Conservation (phyloP, 2,888 invertebrate genomes). For the Trilocha varians region DNA sequence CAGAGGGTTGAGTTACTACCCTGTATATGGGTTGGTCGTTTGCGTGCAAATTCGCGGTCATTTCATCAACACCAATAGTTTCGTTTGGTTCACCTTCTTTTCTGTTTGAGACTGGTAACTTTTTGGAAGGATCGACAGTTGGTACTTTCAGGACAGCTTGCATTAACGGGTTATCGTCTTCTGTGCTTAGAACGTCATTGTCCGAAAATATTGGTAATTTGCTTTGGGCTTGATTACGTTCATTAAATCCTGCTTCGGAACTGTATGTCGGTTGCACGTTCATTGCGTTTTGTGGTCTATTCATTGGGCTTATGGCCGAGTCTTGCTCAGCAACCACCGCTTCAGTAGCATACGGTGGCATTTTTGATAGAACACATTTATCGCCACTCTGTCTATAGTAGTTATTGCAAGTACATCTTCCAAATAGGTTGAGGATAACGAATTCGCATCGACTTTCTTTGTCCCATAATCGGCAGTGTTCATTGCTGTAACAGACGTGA, state of each 20-base stretch:
- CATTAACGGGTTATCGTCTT: slow-evolving; percentile 58
- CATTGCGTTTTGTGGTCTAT: slow-evolving; percentile 19
- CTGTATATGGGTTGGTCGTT: slow-evolving; percentile 65
- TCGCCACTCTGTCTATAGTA: slow-evolving; percentile 77
- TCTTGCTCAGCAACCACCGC: slow-evolving; percentile 56
- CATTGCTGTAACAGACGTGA: slow-evolving; percentile 91
- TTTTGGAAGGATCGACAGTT: slow-evolving; percentile 45
- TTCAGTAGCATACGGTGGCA: slow-evolving; percentile 44
- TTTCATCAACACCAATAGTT: slow-evolving; percentile 50
- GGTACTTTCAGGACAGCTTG: slow-evolving; percentile 60
- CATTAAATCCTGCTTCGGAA: slow-evolving; percentile 10
- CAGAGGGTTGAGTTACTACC: slow-evolving; percentile 61
- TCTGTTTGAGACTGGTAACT: slow-evolving; percentile 42
- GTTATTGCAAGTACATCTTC: slow-evolving; percentile 86
- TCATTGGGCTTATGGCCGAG: slow-evolving; percentile 26
- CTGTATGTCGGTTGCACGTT: slow-evolving; percentile 11
- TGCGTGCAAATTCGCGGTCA: slow-evolving; percentile 63
- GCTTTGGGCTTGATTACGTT: slow-evolving; percentile 23
- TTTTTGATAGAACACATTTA: slow-evolving; percentile 69
- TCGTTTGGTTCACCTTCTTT: slow-evolving; percentile 59
- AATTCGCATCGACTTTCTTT: slow-evolving; percentile 90
- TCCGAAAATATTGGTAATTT: slow-evolving; percentile 44
- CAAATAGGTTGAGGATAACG: slow-evolving; percentile 90
- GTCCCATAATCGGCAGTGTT: slow-evolving; percentile 89
- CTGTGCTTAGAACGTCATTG: slow-evolving; percentile 51